These are phyloP conservation scores for Dasyprocta punctata DNA, from an alignment of 2,113 vertebrate genomes.

Conservation along the genomic window DNA sequence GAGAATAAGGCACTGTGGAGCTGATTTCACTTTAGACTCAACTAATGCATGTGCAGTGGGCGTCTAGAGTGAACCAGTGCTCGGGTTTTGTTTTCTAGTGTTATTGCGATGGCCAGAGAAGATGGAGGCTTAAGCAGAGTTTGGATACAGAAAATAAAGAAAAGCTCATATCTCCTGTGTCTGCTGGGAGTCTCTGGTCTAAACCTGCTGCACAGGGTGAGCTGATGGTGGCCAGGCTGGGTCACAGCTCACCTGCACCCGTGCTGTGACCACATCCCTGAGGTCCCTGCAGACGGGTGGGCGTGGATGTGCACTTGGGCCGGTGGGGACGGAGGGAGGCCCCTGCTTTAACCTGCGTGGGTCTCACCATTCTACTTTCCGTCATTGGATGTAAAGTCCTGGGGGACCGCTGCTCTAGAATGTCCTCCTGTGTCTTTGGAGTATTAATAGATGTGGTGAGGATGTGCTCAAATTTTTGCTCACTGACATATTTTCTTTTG, in stretches of 20 bases:
- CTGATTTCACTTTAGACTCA: background rate
- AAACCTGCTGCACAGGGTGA: rapidly evolving
- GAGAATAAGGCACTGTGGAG: background rate
- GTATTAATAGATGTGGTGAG: background rate
- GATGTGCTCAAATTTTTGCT: background rate
- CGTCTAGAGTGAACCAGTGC: no score
- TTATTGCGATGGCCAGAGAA: background rate
- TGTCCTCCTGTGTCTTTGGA: background rate
- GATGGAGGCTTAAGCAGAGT: background rate
- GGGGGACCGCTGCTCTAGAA: background rate
- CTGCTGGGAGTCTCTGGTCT: no score
- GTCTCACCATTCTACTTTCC: background rate
- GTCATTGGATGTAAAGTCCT: rapidly evolving
- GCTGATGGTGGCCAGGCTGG: background rate
- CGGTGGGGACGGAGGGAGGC: rapidly evolving
- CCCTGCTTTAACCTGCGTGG: background rate
- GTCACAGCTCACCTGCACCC: background rate
- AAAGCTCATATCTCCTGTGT: background rate
- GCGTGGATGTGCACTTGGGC: rapidly evolving
- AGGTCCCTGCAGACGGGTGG: no score
- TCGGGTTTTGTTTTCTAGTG: no score
- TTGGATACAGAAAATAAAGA: background rate
- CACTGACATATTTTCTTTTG: background rate
- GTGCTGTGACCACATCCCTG: rapidly evolving
- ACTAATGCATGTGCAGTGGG: rapidly evolving